Evolutionary conservation across 2,888 invertebrate species (phyloP).

Genomic region (Lottia scabra): DNA sequence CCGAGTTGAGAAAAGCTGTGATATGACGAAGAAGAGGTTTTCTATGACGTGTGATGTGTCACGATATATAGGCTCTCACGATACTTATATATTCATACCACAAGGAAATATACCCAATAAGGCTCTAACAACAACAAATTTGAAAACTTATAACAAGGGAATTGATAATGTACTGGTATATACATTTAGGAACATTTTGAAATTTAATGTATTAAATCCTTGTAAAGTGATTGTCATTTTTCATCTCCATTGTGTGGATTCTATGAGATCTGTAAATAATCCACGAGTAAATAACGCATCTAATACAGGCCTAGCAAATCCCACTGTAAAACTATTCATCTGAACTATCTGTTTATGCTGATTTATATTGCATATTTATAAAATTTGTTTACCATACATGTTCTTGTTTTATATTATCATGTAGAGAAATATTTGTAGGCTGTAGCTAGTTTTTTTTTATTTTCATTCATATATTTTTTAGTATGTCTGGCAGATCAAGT

Average conservation of each 20-base stretch:
- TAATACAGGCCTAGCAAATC: background rate
- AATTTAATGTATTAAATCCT: background rate
- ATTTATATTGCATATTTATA: too few relatives aligned
- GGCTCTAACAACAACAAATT: background rate
- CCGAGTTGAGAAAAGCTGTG: background rate
- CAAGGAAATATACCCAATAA: background rate
- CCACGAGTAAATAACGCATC: background rate
- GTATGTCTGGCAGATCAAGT: too few relatives aligned
- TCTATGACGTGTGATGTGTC: background rate
- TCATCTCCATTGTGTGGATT: conserved; percentile 2
- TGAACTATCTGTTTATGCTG: too few relatives aligned
- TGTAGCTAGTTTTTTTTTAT: too few relatives aligned
- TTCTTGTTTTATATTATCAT: too few relatives aligned
- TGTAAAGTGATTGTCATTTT: conserved; percentile 1
- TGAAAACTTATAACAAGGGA: background rate
- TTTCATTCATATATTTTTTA: too few relatives aligned
- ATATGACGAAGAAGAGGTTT: background rate
- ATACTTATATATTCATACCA: conserved; percentile 10
- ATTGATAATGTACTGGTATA: background rate
- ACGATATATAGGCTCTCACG: conserved; percentile 1
- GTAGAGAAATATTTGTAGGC: too few relatives aligned
- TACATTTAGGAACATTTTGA: background rate
- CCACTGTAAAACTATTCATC: background rate
- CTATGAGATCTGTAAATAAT: background rate
- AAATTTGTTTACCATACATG: too few relatives aligned